phyloP scores from a whole-genome alignment of 1,140 invertebrate genomes.

The Drosophila saltans region DNA sequence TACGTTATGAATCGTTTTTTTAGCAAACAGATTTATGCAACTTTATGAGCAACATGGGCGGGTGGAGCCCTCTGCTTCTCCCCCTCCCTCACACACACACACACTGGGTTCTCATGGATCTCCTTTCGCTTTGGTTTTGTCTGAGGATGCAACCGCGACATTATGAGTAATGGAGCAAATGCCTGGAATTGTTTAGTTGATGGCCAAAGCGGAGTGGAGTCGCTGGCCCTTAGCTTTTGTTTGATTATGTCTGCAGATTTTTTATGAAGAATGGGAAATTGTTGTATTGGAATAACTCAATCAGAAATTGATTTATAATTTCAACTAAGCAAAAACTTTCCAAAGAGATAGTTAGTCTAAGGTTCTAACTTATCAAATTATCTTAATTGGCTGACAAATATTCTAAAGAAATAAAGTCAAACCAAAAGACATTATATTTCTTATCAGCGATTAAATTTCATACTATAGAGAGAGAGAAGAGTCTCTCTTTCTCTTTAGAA shows the following conservation, averaged over 20 bases:
- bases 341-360: neutral
- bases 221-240: constrained; percentile 15
- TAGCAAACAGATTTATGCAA: constrained; percentile 60
- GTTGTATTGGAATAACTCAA: neutral
- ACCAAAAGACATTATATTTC: constrained; percentile 39
- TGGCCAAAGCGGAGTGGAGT: constrained; percentile 52
- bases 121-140: neutral
- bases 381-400: constrained; percentile 55
- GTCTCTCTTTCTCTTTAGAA: constrained; percentile 17
- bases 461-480: neutral
- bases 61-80: constrained; percentile 32
- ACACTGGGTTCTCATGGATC: constrained; percentile 5
- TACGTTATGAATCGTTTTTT: constrained; percentile 65
- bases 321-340: neutral
- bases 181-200: constrained; percentile 74
- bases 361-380: constrained; percentile 16
- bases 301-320: neutral
- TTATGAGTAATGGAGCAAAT: constrained; percentile 76
- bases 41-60: constrained; percentile 55
- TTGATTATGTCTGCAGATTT: neutral
- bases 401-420: constrained; percentile 17
- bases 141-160: constrained; percentile 44
- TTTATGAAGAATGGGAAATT: neutral
- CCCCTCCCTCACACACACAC: neutral
- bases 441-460: constrained; percentile 54